Conservation (phyloP, 2,888 invertebrate species). For the Lasioglossum villosulum region DNA sequence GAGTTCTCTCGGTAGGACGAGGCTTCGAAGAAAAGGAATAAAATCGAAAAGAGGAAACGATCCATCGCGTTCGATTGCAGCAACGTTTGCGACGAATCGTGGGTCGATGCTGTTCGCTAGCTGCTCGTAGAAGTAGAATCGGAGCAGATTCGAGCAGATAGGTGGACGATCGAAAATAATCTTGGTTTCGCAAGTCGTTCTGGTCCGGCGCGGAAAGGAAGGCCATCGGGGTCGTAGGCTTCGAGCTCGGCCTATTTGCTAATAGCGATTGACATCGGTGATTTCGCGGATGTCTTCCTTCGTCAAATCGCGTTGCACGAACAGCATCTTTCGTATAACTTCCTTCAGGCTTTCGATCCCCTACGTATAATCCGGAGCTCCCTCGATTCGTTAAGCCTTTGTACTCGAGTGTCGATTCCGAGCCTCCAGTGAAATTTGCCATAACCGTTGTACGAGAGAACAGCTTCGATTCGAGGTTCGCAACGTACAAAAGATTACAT, state of each 20-base stretch:
- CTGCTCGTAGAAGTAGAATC: conserved; percentile 11
- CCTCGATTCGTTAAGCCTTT: too few relatives aligned
- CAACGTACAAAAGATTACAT: too few relatives aligned
- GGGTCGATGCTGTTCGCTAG: conserved; percentile 39
- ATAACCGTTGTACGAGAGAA: too few relatives aligned
- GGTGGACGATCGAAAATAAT: conserved; percentile 71
- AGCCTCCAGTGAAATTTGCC: too few relatives aligned
- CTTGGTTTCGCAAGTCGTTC: conserved; percentile 75
- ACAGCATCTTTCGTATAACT: too few relatives aligned
- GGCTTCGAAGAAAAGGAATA: neutral
- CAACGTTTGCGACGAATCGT: conserved; percentile 28
- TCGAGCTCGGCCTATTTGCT: conserved; percentile 61
- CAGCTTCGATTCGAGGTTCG: too few relatives aligned
- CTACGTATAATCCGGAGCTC: too few relatives aligned
- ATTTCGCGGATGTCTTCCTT: neutral
- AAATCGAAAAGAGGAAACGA: conserved; percentile 38
- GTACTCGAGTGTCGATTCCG: too few relatives aligned
- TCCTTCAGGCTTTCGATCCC: too few relatives aligned
- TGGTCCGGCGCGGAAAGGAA: conserved; percentile 79
- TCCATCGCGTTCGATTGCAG: conserved; percentile 39
- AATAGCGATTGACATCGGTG: conserved; percentile 28
- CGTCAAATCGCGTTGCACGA: neutral
- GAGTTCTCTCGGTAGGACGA: neutral
- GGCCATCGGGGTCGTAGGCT: conserved; percentile 78
- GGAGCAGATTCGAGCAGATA: conserved; percentile 44